Percentiles rank a stretch among this genome's conserved stretches.
phyloP scores from a whole-genome alignment of 1,140 invertebrate species.

The Ylistrum balloti region DNA sequence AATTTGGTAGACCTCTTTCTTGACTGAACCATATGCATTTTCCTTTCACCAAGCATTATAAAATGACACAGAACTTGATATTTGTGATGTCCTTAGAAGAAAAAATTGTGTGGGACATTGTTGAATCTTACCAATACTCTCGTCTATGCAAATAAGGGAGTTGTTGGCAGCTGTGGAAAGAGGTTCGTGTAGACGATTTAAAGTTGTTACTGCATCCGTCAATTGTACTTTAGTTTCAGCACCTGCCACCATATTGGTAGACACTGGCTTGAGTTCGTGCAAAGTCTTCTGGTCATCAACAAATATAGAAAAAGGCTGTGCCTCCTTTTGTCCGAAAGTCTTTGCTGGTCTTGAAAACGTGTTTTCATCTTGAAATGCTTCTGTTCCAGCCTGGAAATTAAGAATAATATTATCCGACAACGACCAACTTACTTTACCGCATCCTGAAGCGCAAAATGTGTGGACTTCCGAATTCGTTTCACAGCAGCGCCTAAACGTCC shows the following conservation, averaged over 20 bases:
- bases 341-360: constrained; percentile 66
- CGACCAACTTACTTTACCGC: neutral
- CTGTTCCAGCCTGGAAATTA: constrained; percentile 43
- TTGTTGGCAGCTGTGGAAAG: constrained; percentile 54
- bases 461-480: neutral
- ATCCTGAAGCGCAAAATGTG: too few species aligned
- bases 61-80: too few species aligned
- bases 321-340: constrained; percentile 63
- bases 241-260: constrained; percentile 54
- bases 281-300: constrained; percentile 65
- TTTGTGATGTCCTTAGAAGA: too few species aligned
- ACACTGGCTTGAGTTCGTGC: constrained; percentile 2
- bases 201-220: constrained; percentile 59
- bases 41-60: too few species aligned
- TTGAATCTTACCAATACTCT: constrained; percentile 9
- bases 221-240: constrained; percentile 50
- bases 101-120: too few species aligned
- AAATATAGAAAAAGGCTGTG: constrained; percentile 71
- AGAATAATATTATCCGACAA: neutral
- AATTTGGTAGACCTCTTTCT: too few species aligned
- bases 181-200: constrained; percentile 59
- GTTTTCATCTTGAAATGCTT: constrained; percentile 70
- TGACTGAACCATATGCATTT: too few species aligned
- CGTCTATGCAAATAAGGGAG: constrained; percentile 30
- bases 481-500: neutral